Base-by-base conservation (phyloP, 2,113 vertebrate genomes). In the human region DNA sequence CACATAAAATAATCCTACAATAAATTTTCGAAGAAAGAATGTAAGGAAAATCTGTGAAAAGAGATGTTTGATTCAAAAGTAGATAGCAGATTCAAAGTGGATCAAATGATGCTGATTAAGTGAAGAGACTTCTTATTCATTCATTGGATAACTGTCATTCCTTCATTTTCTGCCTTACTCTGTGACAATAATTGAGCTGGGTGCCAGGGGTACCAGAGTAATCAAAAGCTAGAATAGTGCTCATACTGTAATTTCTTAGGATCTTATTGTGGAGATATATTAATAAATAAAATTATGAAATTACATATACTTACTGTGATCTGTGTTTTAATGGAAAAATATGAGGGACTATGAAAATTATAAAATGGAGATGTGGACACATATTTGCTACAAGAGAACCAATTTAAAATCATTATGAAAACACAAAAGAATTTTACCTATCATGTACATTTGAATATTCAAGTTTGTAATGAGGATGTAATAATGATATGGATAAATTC, bases 401-500 rank as follows among this genome's bases (percentile, higher is more conserved):
- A 38, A 92, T 66, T 79, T 66, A 38, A 95, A 96, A 80, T 83
- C 14, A 52, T 50, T 35, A 40, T 87, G 4, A 90, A 66, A 95
- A 64, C 20, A 4, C 10, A 27, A 89, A 89, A 72, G 7, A 2
- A 80, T 85, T 70, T 87, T 64, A 79, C 11, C 38, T 92, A 5
- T 79, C 83, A 32, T 55, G 16, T 57, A 55, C 3, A 45, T 95
- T 68, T 91, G 50, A 83, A 87, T 88, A 86, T n/a, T 97, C 75
- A 76, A 17, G 35, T 55, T 88, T 73, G 8, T 70, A 55, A 78
- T 79, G 52, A 79, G 68, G 27, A 40, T 32, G 2, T 61, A 64
- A 89, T 94, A 45, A 80, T 84, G 25, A 73, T 30, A 83, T 6
- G 10, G 5, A 48, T 90, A 85, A 84, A 76, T 18, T 73, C 35